Conservation (phyloP, 92 coral and sea anemone genomes). For the Porites cylindrica region DNA sequence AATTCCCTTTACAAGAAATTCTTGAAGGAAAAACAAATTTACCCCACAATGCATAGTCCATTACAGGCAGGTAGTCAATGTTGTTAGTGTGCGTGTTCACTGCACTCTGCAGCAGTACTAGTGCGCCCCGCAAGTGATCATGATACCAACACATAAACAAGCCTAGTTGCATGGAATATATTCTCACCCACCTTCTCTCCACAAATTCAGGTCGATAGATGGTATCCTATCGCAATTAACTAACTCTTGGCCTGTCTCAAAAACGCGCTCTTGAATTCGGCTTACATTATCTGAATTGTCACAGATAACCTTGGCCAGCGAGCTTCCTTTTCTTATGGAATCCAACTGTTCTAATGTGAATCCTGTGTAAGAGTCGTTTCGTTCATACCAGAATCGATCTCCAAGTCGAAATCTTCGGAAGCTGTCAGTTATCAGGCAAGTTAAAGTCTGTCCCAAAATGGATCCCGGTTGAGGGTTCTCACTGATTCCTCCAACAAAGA, state of each 20-base stretch:
- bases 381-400: slow-evolving; percentile 61
- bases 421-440: slow-evolving; percentile 14
- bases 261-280: background rate
- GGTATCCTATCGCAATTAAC: slow-evolving; percentile 23
- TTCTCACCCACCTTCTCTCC: slow-evolving; percentile 35
- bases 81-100: too few relatives aligned
- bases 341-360: slow-evolving; percentile 22
- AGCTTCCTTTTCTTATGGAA: background rate
- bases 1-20: too few relatives aligned
- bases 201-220: slow-evolving; percentile 23
- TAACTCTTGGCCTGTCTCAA: background rate
- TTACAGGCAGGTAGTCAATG: too few relatives aligned
- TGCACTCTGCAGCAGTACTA: too few relatives aligned
- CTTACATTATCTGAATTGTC: slow-evolving; percentile 47
- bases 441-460: slow-evolving; percentile 28
- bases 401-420: slow-evolving; percentile 19
- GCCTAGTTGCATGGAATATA: too few relatives aligned
- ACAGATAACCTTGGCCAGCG: slow-evolving; percentile 41
- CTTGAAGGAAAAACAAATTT: too few relatives aligned
- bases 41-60: too few relatives aligned
- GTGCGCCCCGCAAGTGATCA: too few relatives aligned
- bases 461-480: background rate
- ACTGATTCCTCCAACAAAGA: slow-evolving; percentile 38
- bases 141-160: too few relatives aligned
- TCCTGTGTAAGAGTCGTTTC: slow-evolving; percentile 12